These are phyloP conservation scores for Epinephelus moara DNA, from an alignment of 2,113 vertebrate species.

Conservation along the genomic window DNA sequence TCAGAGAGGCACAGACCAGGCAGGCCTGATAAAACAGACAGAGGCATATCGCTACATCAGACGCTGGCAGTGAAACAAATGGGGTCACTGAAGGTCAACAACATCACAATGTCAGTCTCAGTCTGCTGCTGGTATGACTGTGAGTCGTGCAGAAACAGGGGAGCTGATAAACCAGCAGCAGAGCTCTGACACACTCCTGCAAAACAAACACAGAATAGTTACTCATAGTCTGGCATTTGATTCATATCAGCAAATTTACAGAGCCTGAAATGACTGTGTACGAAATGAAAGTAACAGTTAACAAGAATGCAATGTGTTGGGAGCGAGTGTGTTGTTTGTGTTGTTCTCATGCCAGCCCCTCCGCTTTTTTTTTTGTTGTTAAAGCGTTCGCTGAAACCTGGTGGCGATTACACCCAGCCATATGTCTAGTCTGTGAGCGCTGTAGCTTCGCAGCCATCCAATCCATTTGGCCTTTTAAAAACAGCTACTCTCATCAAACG, in stretches of 20 bases:
- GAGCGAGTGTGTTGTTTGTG: constrained; percentile 50
- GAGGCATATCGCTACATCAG: constrained; percentile 65
- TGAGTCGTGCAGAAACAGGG: constrained; percentile 8
- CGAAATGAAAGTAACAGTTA: constrained; percentile 65
- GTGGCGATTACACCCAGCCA: constrained; percentile 67
- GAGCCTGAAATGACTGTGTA: constrained; percentile 56
- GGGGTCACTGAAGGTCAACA: constrained; percentile 71
- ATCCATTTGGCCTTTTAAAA: constrained; percentile 72
- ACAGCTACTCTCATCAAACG: constrained; percentile 63
- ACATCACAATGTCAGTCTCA: constrained; percentile 66
- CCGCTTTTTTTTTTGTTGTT: background rate
- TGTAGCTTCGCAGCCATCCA: constrained; percentile 46
- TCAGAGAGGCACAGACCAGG: constrained; percentile 38
- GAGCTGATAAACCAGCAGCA: constrained; percentile 41
- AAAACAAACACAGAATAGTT: constrained; percentile 30
- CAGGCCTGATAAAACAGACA: constrained; percentile 58
- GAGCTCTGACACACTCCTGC: constrained; percentile 7
- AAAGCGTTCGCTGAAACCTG: constrained; percentile 57
- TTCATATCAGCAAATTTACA: constrained; percentile 39
- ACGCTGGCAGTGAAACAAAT: constrained; percentile 69
- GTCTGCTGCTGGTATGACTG: constrained; percentile 42
- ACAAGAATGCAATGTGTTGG: constrained; percentile 62
- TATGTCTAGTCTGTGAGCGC: constrained; percentile 71
- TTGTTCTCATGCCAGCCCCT: constrained; percentile 44
- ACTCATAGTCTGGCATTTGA: constrained; percentile 43